Conservation (phyloP, 64 coral and sea anemone genomes). For the Stichodactyla helianthus region DNA sequence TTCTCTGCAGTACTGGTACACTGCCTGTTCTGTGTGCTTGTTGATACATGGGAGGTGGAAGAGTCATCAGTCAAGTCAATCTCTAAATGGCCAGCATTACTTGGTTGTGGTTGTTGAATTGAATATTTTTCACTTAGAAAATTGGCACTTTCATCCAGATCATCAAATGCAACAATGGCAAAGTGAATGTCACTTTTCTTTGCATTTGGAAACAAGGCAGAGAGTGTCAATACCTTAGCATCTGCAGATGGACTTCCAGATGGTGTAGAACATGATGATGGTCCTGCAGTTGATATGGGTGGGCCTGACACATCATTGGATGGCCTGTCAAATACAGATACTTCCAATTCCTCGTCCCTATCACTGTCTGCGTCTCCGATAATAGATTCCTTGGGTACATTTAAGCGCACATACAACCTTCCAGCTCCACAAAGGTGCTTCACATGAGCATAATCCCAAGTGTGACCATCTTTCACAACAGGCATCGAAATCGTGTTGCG, state of each 20-base stretch:
- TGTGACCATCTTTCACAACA: constrained; percentile 41
- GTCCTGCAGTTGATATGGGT: no score
- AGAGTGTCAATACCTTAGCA: not conserved
- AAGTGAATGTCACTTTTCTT: not conserved
- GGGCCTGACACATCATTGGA: not conserved
- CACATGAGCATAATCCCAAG: constrained; percentile 74
- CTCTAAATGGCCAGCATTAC: not conserved
- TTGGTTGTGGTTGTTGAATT: not conserved
- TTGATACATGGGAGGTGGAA: no score
- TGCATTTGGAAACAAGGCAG: not conserved
- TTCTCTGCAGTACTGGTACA: not conserved
- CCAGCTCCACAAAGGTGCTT: constrained; percentile 61
- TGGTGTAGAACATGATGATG: not conserved
- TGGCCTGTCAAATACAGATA: not conserved
- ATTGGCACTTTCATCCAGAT: not conserved
- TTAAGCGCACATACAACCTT: constrained; percentile 58
- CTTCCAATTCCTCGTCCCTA: not conserved
- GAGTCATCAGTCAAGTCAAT: no score
- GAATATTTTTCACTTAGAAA: not conserved
- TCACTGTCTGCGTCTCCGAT: not conserved
- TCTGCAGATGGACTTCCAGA: not conserved
- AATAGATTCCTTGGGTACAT: constrained; percentile 1
- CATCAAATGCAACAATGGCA: not conserved
- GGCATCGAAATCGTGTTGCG: constrained; percentile 56
- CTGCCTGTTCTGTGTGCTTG: no score